Percentiles rank a stretch among this genome's conserved stretches.
Evolutionary conservation across 2,888 invertebrate species (phyloP).

Genomic region (Criorhina ranunculi): DNA sequence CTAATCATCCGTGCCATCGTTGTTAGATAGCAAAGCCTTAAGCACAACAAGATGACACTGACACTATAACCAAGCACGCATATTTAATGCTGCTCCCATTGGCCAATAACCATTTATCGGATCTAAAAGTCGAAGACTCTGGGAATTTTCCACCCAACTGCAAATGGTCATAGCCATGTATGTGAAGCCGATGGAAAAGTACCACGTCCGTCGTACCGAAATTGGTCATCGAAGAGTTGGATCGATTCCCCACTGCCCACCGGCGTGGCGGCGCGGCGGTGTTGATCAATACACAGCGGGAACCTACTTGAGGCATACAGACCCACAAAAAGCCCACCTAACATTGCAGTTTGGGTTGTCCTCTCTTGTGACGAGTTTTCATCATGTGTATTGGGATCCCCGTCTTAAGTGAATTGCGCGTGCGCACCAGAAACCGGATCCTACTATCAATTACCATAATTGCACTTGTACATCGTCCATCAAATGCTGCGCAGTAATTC

Average conservation of each 20-base stretch:
- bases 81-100: constrained; percentile 4
- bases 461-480: constrained; percentile 46
- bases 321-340: constrained; percentile 42
- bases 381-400: constrained; percentile 32
- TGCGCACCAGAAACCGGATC: constrained; percentile 60
- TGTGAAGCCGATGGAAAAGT: constrained; percentile 48
- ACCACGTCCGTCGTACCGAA: constrained; percentile 49
- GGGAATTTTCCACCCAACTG: constrained; percentile 58
- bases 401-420: constrained; percentile 44
- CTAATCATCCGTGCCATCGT: constrained; percentile 53
- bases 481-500: constrained; percentile 31
- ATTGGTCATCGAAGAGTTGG: constrained; percentile 60
- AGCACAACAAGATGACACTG: constrained; percentile 56
- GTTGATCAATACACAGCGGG: background rate
- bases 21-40: constrained; percentile 27
- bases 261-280: background rate
- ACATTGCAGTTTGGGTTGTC: constrained; percentile 48
- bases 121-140: constrained; percentile 9
- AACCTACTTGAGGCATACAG: constrained; percentile 35
- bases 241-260: background rate
- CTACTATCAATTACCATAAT: constrained; percentile 71
- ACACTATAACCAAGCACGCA: constrained; percentile 21
- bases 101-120: background rate
- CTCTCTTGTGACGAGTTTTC: constrained; percentile 65
- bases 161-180: constrained; percentile 52